phyloP scores from a whole-genome alignment of 1,140 invertebrate species.

The Tetramorium parvispinum region DNA sequence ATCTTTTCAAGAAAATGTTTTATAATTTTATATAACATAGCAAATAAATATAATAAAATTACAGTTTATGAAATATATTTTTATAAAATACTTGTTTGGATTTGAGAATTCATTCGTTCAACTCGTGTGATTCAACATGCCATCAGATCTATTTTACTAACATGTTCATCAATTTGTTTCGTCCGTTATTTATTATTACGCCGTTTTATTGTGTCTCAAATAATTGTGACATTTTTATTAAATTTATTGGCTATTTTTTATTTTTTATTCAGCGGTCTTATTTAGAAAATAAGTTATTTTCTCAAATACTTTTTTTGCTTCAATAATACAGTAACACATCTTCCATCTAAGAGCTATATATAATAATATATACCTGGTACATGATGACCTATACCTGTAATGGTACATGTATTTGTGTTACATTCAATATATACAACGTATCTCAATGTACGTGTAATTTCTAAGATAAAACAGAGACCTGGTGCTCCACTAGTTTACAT shows the following conservation, averaged over 20 bases:
- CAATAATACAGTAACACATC: slow-evolving; percentile 12
- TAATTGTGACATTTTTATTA: background rate
- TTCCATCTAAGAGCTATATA: slow-evolving; percentile 21
- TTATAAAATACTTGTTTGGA: background rate
- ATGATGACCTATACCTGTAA: slow-evolving; percentile 1
- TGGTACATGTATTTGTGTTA: background rate
- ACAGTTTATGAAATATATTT: too few species aligned
- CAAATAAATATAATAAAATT: too few species aligned
- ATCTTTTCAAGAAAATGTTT: too few species aligned
- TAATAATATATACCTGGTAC: slow-evolving; percentile 21
- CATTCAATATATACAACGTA: background rate
- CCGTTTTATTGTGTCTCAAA: background rate
- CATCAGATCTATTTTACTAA: background rate
- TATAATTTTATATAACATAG: too few species aligned
- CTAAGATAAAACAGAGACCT: background rate
- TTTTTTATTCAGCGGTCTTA: background rate
- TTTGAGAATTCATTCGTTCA: background rate
- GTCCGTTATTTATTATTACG: background rate
- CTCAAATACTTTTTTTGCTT: background rate
- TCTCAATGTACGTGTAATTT: background rate
- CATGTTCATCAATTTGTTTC: background rate
- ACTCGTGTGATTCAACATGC: background rate
- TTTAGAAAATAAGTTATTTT: slow-evolving; percentile 12
- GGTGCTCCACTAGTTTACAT: background rate
- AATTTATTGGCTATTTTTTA: background rate